phyloP scores from a whole-genome alignment of 2,797 vertebrate genomes.

The Acrocephalus scirpaceus region DNA sequence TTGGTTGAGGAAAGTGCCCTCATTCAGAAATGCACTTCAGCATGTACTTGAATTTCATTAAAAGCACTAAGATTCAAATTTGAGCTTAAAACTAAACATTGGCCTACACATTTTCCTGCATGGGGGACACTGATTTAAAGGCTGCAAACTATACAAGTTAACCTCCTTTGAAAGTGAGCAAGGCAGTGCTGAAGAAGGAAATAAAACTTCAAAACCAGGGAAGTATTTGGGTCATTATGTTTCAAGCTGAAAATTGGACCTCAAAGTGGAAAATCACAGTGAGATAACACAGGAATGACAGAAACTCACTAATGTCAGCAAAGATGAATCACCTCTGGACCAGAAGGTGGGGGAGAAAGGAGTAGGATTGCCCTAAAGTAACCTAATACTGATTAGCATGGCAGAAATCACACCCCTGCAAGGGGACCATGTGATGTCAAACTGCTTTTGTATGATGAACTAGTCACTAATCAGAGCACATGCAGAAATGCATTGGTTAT shows the following conservation, averaged over 20 bases:
- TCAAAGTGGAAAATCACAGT: not conserved
- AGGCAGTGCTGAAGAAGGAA: not conserved
- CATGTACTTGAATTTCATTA: not conserved
- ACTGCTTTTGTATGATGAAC: not conserved
- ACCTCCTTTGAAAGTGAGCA: not conserved
- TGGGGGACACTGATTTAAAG: not conserved
- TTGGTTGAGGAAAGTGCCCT: not conserved
- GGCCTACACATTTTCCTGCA: not conserved
- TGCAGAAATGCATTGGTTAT: not conserved
- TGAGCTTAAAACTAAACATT: not conserved
- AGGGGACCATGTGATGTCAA: not conserved
- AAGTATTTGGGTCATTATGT: not conserved
- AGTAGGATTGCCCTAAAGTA: not conserved
- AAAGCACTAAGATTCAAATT: not conserved
- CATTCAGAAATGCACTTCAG: not conserved
- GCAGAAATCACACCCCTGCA: not conserved
- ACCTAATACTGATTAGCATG: not conserved
- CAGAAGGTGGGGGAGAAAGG: not conserved
- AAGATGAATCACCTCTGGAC: not conserved
- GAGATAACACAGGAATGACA: not conserved
- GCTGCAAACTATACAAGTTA: not conserved
- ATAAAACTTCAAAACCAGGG: not conserved
- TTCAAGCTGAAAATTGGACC: not conserved
- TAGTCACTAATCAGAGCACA: not conserved
- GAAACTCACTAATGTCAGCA: not conserved